A percentile compares a stretch with the other conserved stretches of the same genome.
Conservation (phyloP, 2,797 vertebrate genomes). For the Lepidocolaptes lacrymiger region DNA sequence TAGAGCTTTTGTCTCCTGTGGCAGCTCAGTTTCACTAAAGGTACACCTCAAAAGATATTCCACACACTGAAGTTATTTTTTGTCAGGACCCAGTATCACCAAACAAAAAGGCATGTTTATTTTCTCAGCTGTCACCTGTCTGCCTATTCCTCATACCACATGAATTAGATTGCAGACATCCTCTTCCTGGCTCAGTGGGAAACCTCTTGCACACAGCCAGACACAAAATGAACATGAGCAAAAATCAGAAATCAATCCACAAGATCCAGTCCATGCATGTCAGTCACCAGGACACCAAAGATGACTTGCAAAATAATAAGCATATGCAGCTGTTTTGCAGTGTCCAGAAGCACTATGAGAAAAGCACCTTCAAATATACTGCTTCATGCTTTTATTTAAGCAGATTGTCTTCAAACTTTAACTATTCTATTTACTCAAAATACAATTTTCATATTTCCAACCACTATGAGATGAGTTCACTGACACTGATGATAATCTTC, state of each 20-base stretch:
- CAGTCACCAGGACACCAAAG: not conserved
- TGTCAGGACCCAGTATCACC: not conserved
- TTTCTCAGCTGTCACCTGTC: not conserved
- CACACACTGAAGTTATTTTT: not conserved
- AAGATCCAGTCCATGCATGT: not conserved
- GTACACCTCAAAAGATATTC: not conserved
- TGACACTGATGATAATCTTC: not conserved
- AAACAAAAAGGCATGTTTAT: not conserved
- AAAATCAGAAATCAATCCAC: not conserved
- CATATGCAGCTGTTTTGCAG: not conserved
- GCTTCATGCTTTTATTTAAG: not conserved
- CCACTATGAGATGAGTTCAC: not conserved
- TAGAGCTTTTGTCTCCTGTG: not conserved
- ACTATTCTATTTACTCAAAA: not conserved
- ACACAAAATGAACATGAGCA: not conserved
- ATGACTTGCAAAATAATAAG: not conserved
- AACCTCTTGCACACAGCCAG: not conserved
- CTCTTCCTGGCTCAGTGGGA: not conserved
- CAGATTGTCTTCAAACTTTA: not conserved
- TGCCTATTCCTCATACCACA: not conserved
- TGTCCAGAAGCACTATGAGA: not conserved
- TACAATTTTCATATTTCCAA: not conserved
- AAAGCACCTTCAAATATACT: not conserved
- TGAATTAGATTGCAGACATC: not conserved
- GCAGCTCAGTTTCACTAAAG: not conserved